These are phyloP conservation scores for Pterobdella sp. DNA, from an alignment of 2,888 invertebrate species.

Conservation along the genomic window DNA sequence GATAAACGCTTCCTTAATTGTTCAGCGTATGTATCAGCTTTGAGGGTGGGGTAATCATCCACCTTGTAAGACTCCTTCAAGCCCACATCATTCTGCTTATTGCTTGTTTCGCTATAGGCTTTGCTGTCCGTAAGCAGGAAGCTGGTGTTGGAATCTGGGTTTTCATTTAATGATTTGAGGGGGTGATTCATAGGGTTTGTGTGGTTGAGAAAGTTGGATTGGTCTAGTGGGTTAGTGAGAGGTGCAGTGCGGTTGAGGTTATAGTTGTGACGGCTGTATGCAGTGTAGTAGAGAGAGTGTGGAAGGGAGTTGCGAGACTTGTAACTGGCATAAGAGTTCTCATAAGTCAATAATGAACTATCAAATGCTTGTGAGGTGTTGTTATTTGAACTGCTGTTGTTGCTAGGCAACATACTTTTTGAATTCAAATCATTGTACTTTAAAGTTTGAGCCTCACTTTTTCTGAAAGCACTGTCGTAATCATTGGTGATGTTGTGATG, in stretches of 20 bases:
- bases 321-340: neutral
- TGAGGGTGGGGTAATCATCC: constrained; percentile 9
- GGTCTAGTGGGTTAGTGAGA: too few species aligned
- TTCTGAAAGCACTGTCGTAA: too few species aligned
- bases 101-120: neutral
- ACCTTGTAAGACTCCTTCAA: too few species aligned
- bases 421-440: too few species aligned
- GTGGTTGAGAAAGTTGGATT: too few species aligned
- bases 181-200: too few species aligned
- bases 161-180: neutral
- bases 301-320: neutral
- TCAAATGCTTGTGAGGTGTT: too few species aligned
- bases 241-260: neutral
- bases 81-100: neutral
- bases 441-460: too few species aligned
- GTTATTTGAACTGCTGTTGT: too few species aligned
- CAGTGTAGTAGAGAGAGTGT: neutral
- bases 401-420: too few species aligned
- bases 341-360: too few species aligned
- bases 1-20: neutral
- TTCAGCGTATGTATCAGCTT: neutral
- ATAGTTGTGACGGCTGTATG: neutral
- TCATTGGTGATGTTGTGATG: too few species aligned
- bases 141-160: neutral
- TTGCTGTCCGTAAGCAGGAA: neutral